A percentile compares a stretch with the other conserved stretches of the same genome.
phyloP scores from a whole-genome alignment of 2,113 vertebrate species.

The Forbesichthys papilliferus region DNA sequence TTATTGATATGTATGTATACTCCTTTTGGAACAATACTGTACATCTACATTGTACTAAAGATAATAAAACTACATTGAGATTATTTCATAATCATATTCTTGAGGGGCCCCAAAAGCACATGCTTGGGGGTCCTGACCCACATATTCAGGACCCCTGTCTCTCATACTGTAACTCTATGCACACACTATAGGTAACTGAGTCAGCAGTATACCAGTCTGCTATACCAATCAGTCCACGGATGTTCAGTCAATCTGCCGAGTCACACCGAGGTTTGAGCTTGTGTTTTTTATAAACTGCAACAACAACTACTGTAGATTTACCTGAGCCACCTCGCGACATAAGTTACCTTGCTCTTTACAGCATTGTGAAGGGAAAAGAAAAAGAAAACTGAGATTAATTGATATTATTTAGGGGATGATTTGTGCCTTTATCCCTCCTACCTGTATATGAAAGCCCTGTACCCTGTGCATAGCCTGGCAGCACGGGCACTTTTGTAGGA shows the following conservation, averaged over 20 bases:
- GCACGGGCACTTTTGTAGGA: conserved; percentile 29
- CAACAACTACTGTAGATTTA: background rate
- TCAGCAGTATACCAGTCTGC: conserved; percentile 40
- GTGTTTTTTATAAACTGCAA: background rate
- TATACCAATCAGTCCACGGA: conserved; percentile 22
- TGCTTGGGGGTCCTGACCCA: no score
- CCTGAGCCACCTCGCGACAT: background rate
- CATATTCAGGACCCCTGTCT: background rate
- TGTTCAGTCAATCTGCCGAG: conserved; percentile 26
- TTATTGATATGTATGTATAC: no score
- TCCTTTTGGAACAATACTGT: no score
- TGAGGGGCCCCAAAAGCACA: no score
- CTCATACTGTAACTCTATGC: conserved; percentile 12
- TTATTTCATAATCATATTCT: no score
- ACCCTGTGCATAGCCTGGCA: conserved; percentile 21
- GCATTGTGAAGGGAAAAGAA: conserved; percentile 22
- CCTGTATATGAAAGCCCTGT: conserved; percentile 27
- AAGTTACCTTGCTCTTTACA: conserved; percentile 18
- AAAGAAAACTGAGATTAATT: conserved; percentile 38
- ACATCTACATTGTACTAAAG: no score
- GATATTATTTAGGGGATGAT: conserved; percentile 70
- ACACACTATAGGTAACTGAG: conserved; percentile 33
- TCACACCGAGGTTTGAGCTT: background rate
- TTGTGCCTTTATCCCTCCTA: conserved; percentile 49
- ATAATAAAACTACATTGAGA: no score